These are phyloP conservation scores for Bombus impatiens DNA, from an alignment of 1,140 invertebrate species.

Conservation along the genomic window DNA sequence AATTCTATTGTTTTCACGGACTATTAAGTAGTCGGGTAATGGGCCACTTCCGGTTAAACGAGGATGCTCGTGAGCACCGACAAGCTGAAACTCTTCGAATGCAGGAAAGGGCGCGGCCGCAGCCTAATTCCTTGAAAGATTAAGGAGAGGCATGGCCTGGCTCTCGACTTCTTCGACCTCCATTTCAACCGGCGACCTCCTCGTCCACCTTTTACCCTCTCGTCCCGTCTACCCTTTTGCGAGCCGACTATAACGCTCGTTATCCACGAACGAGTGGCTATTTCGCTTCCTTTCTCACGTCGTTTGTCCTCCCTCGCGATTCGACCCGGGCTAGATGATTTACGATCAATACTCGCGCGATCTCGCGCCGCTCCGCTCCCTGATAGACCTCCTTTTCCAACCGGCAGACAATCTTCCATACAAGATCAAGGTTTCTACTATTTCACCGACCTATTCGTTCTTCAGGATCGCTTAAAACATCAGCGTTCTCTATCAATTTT, in stretches of 20 bases:
- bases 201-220: constrained; percentile 51
- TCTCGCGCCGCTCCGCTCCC: background rate
- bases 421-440: too few species aligned
- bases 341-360: constrained; percentile 34
- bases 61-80: constrained; percentile 51
- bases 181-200: constrained; percentile 63
- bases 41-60: constrained; percentile 78
- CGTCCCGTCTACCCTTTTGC: constrained; percentile 38
- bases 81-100: constrained; percentile 77
- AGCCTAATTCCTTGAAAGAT: constrained; percentile 80
- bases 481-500: too few species aligned
- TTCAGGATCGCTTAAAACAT: too few species aligned
- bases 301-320: constrained; percentile 63
- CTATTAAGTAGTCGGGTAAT: constrained; percentile 82
- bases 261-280: constrained; percentile 50
- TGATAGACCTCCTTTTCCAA: too few species aligned
- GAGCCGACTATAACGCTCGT: constrained; percentile 36
- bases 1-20: constrained; percentile 83
- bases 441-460: too few species aligned
- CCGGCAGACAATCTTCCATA: too few species aligned
- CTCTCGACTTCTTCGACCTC: constrained; percentile 66
- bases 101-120: constrained; percentile 81
- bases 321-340: constrained; percentile 34
- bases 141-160: constrained; percentile 74
- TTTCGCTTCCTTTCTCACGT: constrained; percentile 76